Conservation (phyloP, 2,888 invertebrate species). For the Tortricodes alternella region DNA sequence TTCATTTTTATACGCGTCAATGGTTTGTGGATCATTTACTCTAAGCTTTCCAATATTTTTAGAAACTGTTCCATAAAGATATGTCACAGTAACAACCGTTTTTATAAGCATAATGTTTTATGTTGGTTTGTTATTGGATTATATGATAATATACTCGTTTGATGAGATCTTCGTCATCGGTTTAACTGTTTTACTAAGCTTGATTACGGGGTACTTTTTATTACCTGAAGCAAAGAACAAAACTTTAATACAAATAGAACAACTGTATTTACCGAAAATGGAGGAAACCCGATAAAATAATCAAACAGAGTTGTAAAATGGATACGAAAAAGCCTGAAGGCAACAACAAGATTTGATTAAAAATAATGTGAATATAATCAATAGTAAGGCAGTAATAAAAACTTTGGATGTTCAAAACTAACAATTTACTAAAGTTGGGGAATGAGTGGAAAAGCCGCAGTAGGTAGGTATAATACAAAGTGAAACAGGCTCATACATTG, state of each 20-base stretch:
- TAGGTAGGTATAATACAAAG: no score
- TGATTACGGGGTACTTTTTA: neutral
- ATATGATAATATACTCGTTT: neutral
- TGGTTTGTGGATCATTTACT: neutral
- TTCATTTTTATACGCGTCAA: neutral
- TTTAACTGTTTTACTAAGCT: neutral
- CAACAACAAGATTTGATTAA: no score
- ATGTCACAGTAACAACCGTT: neutral
- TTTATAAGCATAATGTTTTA: neutral
- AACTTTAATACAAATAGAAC: neutral
- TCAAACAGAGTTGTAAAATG: neutral
- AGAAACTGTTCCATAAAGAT: neutral
- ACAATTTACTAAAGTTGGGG: no score
- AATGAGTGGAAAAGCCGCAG: no score
- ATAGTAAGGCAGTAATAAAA: no score
- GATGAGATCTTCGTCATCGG: neutral
- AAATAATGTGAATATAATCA: no score
- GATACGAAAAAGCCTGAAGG: no score
- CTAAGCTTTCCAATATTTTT: neutral
- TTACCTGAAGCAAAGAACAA: neutral
- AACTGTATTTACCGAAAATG: neutral
- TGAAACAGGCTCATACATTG: no score
- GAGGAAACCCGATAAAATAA: neutral
- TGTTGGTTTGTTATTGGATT: neutral
- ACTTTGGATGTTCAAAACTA: no score